phyloP scores from a whole-genome alignment of 2,797 vertebrate species.

The Eremophila alpestris region DNA sequence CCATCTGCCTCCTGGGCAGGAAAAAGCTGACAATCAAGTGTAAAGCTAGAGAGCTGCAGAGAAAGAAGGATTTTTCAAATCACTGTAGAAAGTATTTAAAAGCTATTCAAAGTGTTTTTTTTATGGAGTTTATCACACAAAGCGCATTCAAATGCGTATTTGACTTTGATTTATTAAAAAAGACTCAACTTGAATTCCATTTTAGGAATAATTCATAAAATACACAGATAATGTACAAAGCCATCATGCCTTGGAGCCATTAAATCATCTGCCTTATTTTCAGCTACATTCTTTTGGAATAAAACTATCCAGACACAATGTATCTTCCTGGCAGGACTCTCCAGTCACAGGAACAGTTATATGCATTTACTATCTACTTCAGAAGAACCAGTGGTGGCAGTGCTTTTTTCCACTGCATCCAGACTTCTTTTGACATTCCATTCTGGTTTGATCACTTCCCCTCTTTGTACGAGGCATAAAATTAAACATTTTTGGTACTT shows the following conservation, averaged over 20 bases:
- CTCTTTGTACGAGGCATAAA: conserved; percentile 60
- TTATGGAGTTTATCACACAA: background rate
- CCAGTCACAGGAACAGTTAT: background rate
- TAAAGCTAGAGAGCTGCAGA: background rate
- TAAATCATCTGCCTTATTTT: conserved; percentile 33
- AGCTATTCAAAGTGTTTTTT: background rate
- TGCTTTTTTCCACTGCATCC: conserved; percentile 35
- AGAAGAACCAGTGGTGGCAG: conserved; percentile 9
- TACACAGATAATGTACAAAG: conserved; percentile 18
- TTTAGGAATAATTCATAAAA: conserved; percentile 45
- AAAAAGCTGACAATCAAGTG: background rate
- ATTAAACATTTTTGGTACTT: conserved; percentile 62
- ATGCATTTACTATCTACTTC: conserved; percentile 47
- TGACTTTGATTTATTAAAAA: conserved; percentile 22
- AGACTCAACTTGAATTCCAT: conserved; percentile 13
- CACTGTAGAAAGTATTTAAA: background rate
- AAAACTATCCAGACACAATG: conserved; percentile 29
- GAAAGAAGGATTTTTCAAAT: background rate
- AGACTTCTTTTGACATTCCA: conserved; percentile 68
- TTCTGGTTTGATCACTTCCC: conserved; percentile 68
- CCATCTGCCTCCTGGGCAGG: fast-evolving
- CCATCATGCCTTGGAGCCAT: background rate
- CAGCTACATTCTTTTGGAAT: conserved; percentile 48
- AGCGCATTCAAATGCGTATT: background rate
- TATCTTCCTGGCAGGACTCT: conserved; percentile 18